Evolutionary conservation across 2,113 vertebrate genomes (phyloP), one percentile per base, ranked within the genome.

Genomic region (Nerophis ophidion): DNA sequence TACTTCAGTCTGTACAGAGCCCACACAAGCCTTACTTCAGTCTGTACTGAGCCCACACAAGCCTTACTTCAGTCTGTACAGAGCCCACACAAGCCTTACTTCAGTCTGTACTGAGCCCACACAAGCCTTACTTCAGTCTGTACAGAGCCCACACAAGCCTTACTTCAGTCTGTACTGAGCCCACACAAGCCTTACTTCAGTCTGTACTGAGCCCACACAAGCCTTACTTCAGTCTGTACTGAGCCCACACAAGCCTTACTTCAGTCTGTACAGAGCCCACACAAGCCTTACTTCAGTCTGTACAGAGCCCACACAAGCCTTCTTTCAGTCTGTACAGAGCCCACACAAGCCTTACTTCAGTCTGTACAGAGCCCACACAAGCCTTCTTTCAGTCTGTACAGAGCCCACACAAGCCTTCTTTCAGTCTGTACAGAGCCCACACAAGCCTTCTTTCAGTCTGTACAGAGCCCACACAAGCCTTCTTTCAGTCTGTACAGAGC

Each of bases 91-190:
- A 80, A 72, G 16, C 47, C 57, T n/a, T n/a, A n/a, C n/a, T n/a
- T n/a, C n/a, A 1, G 26, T 26, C 26, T 26, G 26, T 26, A 82
- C 82, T 81, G 66, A 57, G 78, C 75, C n/a, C n/a, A 86, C 75
- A 86, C 76, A 80, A 72, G 16, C 47, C 57, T n/a, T n/a, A n/a
- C n/a, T n/a, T n/a, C n/a, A 1, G 26, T 26, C 26, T 26, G 26
- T 26, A 82, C 82, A 82, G 66, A 57, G 78, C 75, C n/a, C n/a
- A 86, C 75, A 86, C 76, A 80, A 72, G 16, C 47, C 57, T n/a
- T n/a, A n/a, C n/a, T n/a, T n/a, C n/a, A 1, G 26, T 26, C 26
- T 26, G 26, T 26, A 82, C 82, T 81, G 66, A 57, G 78, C 75
- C n/a, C n/a, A 86, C 75, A 86, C 76, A 80, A 72, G 16, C 47